Percentiles rank a stretch among this genome's conserved stretches.
These are phyloP conservation scores for Scylla paramamosain DNA, from an alignment of 1,140 invertebrate species.

Conservation along the genomic window DNA sequence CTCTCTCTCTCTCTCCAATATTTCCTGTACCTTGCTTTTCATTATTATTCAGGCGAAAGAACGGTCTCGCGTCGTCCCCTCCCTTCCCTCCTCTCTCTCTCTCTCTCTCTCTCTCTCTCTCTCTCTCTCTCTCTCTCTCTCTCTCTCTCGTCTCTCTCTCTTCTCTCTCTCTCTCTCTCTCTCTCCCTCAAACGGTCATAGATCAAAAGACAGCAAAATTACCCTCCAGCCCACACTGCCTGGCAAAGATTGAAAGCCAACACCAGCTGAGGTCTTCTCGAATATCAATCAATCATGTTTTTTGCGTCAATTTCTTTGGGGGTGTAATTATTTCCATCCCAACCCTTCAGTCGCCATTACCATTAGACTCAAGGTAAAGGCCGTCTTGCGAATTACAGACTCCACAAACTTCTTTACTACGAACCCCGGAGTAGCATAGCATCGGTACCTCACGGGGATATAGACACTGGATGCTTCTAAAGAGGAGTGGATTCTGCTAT, in stretches of 20 bases:
- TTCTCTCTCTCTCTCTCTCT: constrained; percentile 40
- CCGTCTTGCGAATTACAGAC: neutral
- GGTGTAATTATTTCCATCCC: constrained; percentile 45
- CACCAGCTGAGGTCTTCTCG: neutral
- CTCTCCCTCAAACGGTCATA: constrained; percentile 27
- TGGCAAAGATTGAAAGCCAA: constrained; percentile 52
- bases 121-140: constrained; percentile 34
- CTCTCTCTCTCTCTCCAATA: neutral
- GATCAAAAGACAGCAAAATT: constrained; percentile 64
- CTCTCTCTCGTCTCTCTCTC: neutral
- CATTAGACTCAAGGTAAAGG: constrained; percentile 4
- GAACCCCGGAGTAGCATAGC: no score
- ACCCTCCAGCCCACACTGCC: constrained; percentile 52
- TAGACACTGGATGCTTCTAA: neutral
- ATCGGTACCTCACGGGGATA: neutral
- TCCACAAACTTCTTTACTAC: neutral
- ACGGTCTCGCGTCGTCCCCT: neutral
- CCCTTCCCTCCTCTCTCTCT: constrained; percentile 35
- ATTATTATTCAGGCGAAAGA: constrained; percentile 58
- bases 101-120: constrained; percentile 52
- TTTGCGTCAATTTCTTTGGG: constrained; percentile 14
- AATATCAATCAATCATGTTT: constrained; percentile 62
- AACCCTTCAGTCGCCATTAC: neutral
- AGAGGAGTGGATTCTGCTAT: neutral
- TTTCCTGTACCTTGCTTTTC: constrained; percentile 18